Base-by-base conservation (phyloP, 2,888 invertebrate species). In the Plagodis dolabraria region DNA sequence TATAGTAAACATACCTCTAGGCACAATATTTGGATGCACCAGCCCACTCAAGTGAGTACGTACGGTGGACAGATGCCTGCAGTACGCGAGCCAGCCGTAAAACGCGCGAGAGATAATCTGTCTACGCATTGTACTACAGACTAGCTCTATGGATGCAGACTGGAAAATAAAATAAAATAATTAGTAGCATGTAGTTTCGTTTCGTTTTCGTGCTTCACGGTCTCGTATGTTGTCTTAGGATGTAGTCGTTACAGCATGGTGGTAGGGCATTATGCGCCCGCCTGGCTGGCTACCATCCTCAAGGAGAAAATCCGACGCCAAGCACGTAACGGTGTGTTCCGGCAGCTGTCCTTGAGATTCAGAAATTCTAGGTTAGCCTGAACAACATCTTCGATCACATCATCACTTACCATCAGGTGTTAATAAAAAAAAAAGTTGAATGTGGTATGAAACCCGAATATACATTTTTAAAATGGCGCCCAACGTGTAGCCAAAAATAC, bases 11-110 rank as follows among this genome's bases (percentile, higher is more conserved):
- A 69, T 76, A 94, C 94, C 93, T 79, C 94, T 94, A 49, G 94
- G 94, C 9, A 96, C 92, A 55, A 97, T 96, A 64, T 94, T 94
- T 0, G 95, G 93, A 82, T 97, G 95, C 0, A 99, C 97, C 12
- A 99, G 92, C 0, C 98, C 98, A 36, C 98, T 97, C 11, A 99
- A 94, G 89, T 99, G 99, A 0, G 97, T 98, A 46, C 98, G 92
- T 0, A 99, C 98, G 0, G 98, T 99, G 40, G 97, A 96, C 76
- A 99, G 92, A 78, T 99, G 98, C 12, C 98, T 93, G 77, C 98
- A 98, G 82, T 99, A 98, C 0, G 98, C 98, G 63, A 98, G 92
- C 99, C 98, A 99, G 50, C 99, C 99, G 83, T 98, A 98, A 87
- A 99, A 99, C 10, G 99, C 99, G 60, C 99, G 93, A 0, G 98